Percentiles rank a stretch among this genome's conserved stretches.
These are phyloP conservation scores for Campoletis raptor DNA, from an alignment of 2,888 invertebrate species.

Conservation along the genomic window DNA sequence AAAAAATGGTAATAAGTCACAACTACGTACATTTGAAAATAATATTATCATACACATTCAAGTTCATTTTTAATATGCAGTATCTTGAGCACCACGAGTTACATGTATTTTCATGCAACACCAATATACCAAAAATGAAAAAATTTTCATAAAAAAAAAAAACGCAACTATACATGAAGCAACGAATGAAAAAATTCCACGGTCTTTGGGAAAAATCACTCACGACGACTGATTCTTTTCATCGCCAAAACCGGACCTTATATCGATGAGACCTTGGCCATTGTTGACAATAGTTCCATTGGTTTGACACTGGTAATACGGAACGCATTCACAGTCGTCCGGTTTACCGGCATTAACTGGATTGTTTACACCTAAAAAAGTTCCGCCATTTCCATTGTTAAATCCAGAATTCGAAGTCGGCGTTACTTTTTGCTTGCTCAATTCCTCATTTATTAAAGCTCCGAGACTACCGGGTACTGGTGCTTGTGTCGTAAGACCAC, in stretches of 20 bases:
- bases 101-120: constrained; percentile 10
- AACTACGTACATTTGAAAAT: not conserved
- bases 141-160: not conserved
- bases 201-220: constrained; percentile 72
- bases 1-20: not conserved
- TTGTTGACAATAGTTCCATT: constrained; percentile 89
- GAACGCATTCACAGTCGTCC: constrained; percentile 89
- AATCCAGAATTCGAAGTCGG: not conserved
- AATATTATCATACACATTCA: not conserved
- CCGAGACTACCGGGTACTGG: constrained; percentile 33
- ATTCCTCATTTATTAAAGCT: constrained; percentile 45
- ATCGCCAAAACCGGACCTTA: constrained; percentile 86
- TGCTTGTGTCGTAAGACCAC: not conserved
- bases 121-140: not conserved
- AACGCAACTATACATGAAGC: not conserved
- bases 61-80: not conserved
- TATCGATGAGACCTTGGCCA: constrained; percentile 91
- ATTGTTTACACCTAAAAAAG: constrained; percentile 60
- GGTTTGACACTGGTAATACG: constrained; percentile 89
- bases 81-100: not conserved
- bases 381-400: not conserved
- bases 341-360: constrained; percentile 14
- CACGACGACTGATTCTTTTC: constrained; percentile 57
- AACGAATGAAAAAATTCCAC: constrained; percentile 3
- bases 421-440: constrained; percentile 44